Evolutionary conservation across 1,140 invertebrate species (phyloP).

Genomic region (Drosophila pallidifrons): DNA sequence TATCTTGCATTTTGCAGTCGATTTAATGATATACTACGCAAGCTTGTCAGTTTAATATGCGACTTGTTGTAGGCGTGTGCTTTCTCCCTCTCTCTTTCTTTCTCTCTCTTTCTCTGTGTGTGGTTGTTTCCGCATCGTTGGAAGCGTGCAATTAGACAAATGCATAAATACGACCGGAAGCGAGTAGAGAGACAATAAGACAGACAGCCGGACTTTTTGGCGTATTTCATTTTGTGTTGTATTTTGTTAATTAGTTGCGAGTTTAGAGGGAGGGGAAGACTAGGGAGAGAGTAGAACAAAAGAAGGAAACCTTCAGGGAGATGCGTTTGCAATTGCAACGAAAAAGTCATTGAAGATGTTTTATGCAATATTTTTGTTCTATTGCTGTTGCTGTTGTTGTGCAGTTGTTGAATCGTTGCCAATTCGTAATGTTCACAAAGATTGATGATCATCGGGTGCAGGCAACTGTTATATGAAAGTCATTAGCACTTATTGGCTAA

Average conservation of each 20-base stretch:
- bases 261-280: neutral
- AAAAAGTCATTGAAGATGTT: conserved; percentile 46
- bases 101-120: neutral
- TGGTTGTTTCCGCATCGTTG: conserved; percentile 64
- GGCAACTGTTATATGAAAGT: conserved; percentile 14
- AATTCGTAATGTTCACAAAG: conserved; percentile 35
- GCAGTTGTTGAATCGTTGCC: conserved; percentile 32
- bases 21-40: conserved; percentile 20
- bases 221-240: conserved; percentile 13
- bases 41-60: conserved; percentile 35
- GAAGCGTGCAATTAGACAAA: conserved; percentile 69
- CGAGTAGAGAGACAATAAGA: conserved; percentile 14
- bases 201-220: conserved; percentile 33
- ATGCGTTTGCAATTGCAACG: conserved; percentile 31
- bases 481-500: neutral
- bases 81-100: neutral
- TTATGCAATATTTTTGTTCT: conserved; percentile 30
- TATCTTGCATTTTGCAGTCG: conserved; percentile 29
- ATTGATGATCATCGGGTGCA: conserved; percentile 8
- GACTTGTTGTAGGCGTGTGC: conserved; percentile 33
- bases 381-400: conserved; percentile 18
- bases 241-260: conserved; percentile 36
- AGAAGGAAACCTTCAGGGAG: conserved; percentile 24
- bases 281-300: neutral
- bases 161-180: conserved; percentile 61